Base-by-base conservation (phyloP, 2,113 vertebrate genomes). In the Cheirogaleus medius region DNA sequence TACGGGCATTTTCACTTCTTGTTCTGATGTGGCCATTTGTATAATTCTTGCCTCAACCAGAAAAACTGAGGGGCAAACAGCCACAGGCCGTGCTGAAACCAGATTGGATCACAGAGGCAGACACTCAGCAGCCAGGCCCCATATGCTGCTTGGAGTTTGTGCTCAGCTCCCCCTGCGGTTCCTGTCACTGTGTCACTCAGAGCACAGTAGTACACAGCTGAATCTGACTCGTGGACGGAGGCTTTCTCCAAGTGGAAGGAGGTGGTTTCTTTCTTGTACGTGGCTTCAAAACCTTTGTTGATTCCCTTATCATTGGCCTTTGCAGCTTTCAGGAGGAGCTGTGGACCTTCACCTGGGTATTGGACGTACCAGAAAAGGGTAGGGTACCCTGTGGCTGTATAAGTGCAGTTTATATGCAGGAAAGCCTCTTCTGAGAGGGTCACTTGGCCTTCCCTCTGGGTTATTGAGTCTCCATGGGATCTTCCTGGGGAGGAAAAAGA, bases 201-300 rank as follows among this genome's bases (percentile, higher is more conserved):
- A 20, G 39, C 98, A 95, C 97, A 98, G 91, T 93, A 93, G 87
- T 97, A 97, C 66, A 93, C 49, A 18, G 89, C 95, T 0, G 88
- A 96, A 42, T 98, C 97, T 73, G 82, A 63, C 11, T 6, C 39
- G 0, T 69, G 80, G 8, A 92, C 87, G 4, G 90, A 83, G 27
- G 49, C 20, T 78, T 97, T 98, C 96, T 95, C 0, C 97, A 98
- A 14, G 92, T 97, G 83, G 87, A 94, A 84, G 39, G 88, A 92
- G 8, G 29, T 86, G 6, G 25, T 0, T 39, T 78, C 47, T 39
- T n/a, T 29, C 1, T n/a, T 0, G 7, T 94, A 44, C 0, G 15
- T 94, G n/a, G 90, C 83, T 95, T 83, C 78, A 83, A 97, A 97
- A 3, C 90, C 96, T 44, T 90, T 92, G 21, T n/a, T 73, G 1